These are phyloP conservation scores for Zaprionus camerounensis DNA, from an alignment of 1,140 invertebrate genomes.

Conservation along the genomic window DNA sequence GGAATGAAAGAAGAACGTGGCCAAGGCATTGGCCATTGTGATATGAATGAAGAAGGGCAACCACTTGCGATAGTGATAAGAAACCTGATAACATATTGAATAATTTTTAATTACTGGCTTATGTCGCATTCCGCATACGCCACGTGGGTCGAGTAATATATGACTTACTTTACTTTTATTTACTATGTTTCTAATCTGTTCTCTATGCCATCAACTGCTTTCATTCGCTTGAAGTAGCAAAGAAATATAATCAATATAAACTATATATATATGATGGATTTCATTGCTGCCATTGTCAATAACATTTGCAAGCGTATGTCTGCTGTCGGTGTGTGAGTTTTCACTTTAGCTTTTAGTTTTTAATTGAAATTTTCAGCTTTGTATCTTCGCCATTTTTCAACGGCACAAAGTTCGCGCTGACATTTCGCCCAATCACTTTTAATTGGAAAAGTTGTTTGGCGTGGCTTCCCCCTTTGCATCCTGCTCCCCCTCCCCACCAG, in stretches of 20 bases:
- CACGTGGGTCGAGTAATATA: constrained; percentile 56
- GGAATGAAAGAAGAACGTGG: constrained; percentile 44
- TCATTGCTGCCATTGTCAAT: background rate
- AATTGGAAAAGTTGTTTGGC: constrained; percentile 45
- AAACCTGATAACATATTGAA: constrained; percentile 2
- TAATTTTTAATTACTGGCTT: constrained; percentile 15
- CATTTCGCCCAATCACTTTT: constrained; percentile 37
- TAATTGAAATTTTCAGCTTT: constrained; percentile 59
- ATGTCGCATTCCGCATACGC: constrained; percentile 53
- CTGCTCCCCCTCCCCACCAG: background rate
- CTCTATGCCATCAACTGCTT: background rate
- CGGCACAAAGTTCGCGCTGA: constrained; percentile 28
- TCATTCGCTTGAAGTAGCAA: background rate
- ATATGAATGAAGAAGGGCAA: constrained; percentile 34
- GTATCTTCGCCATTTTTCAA: constrained; percentile 25
- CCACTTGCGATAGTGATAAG: constrained; percentile 40
- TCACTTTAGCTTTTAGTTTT: constrained; percentile 22
- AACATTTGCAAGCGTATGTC: background rate
- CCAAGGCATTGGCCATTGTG: constrained; percentile 58
- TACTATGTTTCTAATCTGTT: background rate
- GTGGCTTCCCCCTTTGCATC: background rate
- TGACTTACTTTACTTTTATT: background rate
- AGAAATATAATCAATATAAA: background rate
- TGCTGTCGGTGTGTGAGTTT: background rate
- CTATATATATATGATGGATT: background rate